These are phyloP conservation scores for Eristalis intricaria DNA, from an alignment of 2,888 invertebrate genomes.

Conservation along the genomic window DNA sequence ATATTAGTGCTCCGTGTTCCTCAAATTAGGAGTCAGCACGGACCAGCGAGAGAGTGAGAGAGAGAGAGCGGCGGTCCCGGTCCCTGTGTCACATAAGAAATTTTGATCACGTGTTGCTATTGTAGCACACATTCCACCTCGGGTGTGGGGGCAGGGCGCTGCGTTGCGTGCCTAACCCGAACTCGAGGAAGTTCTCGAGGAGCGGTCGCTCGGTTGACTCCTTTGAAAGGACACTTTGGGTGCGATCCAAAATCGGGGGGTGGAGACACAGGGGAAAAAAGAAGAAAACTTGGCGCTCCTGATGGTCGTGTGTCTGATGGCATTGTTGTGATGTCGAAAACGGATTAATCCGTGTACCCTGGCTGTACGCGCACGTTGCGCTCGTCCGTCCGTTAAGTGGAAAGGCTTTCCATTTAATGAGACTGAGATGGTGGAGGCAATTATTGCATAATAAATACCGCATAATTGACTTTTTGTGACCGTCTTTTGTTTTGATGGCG, in stretches of 20 bases:
- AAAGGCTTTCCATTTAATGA: conserved; percentile 42
- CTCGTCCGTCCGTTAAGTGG: not conserved
- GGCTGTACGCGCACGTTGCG: not conserved
- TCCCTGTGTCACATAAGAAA: conserved; percentile 46
- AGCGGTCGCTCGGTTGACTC: not conserved
- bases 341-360: conserved; percentile 17
- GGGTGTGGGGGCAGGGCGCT: not conserved
- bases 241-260: not conserved
- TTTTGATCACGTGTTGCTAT: conserved; percentile 70
- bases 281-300: not conserved
- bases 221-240: conserved; percentile 57
- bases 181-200: not conserved
- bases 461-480: conserved; percentile 45
- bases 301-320: not conserved
- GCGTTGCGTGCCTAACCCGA: not conserved
- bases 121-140: conserved; percentile 62
- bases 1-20: conserved; percentile 16
- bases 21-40: conserved; percentile 31
- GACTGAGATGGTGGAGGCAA: conserved; percentile 40
- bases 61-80: too few species aligned
- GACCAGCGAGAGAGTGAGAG: not conserved
- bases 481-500: not conserved
- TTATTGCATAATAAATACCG: conserved; percentile 45
- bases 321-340: conserved; percentile 36
- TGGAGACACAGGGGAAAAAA: not conserved